Conservation (phyloP, 2,113 vertebrate species). For the Sinocyclocheilus anophthalmus region DNA sequence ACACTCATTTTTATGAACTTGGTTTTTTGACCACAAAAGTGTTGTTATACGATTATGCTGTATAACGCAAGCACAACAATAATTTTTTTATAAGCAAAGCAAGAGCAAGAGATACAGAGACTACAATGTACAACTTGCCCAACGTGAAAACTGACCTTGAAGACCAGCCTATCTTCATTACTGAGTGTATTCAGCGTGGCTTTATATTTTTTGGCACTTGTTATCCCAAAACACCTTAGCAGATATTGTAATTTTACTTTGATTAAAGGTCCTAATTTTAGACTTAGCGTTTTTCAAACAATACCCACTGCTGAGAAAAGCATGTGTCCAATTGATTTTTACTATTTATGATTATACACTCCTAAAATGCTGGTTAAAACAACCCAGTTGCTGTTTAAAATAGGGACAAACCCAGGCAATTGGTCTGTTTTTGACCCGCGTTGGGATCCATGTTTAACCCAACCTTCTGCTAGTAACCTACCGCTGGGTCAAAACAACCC, state of each 20-base stretch:
- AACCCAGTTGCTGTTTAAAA: no score
- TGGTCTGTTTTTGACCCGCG: no score
- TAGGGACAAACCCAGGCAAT: no score
- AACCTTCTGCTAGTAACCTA: no score
- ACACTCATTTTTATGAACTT: no score
- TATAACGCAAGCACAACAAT: background rate
- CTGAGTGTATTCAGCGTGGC: background rate
- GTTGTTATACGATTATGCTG: background rate
- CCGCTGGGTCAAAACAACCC: no score
- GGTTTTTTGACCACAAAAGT: no score
- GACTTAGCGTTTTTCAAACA: background rate
- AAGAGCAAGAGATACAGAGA: background rate
- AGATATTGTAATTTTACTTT: background rate
- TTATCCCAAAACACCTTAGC: background rate
- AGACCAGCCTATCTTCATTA: background rate
- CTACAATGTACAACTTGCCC: background rate
- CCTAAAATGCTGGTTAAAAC: no score
- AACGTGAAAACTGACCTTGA: background rate
- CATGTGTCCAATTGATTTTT: background rate
- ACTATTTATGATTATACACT: background rate
- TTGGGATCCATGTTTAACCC: no score
- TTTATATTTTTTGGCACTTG: background rate
- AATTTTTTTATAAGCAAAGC: background rate
- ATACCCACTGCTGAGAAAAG: background rate
- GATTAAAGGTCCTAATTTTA: background rate